Percentiles rank a stretch among this genome's conserved stretches.
These are phyloP conservation scores for Apamea sordens DNA, from an alignment of 2,888 invertebrate species.

Conservation along the genomic window DNA sequence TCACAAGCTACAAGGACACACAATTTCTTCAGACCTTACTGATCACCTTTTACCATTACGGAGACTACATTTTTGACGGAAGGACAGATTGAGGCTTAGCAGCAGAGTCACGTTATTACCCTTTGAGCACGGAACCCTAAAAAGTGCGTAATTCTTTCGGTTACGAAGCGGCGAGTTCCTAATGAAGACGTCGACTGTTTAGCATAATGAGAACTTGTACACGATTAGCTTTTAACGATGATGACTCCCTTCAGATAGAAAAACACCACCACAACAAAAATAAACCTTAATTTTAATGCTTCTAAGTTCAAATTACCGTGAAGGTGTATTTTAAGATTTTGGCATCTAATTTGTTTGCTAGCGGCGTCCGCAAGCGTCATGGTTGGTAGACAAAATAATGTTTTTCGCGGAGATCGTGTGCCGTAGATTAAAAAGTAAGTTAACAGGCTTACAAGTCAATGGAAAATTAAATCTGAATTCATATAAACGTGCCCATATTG, in stretches of 20 bases:
- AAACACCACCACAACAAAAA: slow-evolving; percentile 54
- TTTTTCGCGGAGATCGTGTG: slow-evolving; percentile 75
- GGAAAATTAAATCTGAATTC: slow-evolving; percentile 17
- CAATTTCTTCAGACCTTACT: neutral
- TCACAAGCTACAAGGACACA: neutral
- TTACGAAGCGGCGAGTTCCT: slow-evolving; percentile 74
- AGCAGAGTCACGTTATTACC: neutral
- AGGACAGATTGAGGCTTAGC: slow-evolving; percentile 5
- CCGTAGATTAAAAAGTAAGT: slow-evolving; percentile 77
- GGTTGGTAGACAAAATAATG: slow-evolving; percentile 84
- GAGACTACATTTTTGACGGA: slow-evolving; percentile 3
- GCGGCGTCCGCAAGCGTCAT: slow-evolving; percentile 80
- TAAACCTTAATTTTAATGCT: slow-evolving; percentile 46
- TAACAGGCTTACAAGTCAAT: slow-evolving; percentile 30
- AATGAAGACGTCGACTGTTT: slow-evolving; percentile 80
- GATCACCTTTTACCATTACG: neutral
- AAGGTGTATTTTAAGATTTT: slow-evolving; percentile 63
- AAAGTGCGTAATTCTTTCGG: slow-evolving; percentile 61
- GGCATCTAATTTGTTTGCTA: slow-evolving; percentile 84
- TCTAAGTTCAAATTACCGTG: slow-evolving; percentile 61
- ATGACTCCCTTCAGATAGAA: slow-evolving; percentile 78
- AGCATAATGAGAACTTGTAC: slow-evolving; percentile 86
- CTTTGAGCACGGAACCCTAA: slow-evolving; percentile 44
- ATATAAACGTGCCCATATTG: neutral
- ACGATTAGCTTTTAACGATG: slow-evolving; percentile 88